Evolutionary conservation across 2,888 invertebrate species (phyloP), one percentile per base, ranked within the genome.

Genomic region (Caenorhabditis sinica): DNA sequence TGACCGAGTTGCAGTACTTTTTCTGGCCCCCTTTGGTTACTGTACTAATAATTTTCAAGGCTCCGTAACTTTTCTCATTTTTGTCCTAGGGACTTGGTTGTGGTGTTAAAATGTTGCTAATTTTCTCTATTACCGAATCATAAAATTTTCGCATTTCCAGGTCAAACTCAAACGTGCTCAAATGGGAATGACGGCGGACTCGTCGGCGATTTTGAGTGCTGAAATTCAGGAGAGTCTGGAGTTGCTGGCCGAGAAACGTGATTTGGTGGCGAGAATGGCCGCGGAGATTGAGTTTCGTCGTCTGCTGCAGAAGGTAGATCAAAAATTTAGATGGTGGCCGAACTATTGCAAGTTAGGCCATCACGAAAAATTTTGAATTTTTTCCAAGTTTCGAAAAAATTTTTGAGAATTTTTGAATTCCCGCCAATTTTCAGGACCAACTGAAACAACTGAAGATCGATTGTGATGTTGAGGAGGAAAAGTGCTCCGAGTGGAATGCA

Each of bases 271-370:
- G 58, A 33, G 74, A 43, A 83, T 83, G 83, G 23, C 75, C 4
- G 58, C 63, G 36, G 83, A 83, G n/a, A 83, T 83, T 23, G 83
- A 83, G 36, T 51, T 49, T 23, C 69, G 83, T 25, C 83, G 83
- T 33, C 63, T 71, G 23, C 49, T 83, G 45, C 83, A 83, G 25
- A 83, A 72, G 40, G 80, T 73, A 40, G 23, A 23, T 20, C 13
- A 25, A 11, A 23, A 51, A 51, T 23, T 5, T 0, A 2, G 6
- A 9, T 20, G 51, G 23, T n/a, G 51, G 51, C n/a, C 51, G n/a
- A 53, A 20, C 9, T 20, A n/a, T 53, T 53, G 11, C 13, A 25
- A 58, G 13, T 17, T 58, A 58, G 58, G 58, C 30, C 58, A 25
- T 13, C 56, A 56, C 25, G 17, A 17, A 17, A 33, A 28, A 30